These are phyloP conservation scores for Cheilosia pagana DNA, from an alignment of 2,888 invertebrate genomes.

Conservation along the genomic window DNA sequence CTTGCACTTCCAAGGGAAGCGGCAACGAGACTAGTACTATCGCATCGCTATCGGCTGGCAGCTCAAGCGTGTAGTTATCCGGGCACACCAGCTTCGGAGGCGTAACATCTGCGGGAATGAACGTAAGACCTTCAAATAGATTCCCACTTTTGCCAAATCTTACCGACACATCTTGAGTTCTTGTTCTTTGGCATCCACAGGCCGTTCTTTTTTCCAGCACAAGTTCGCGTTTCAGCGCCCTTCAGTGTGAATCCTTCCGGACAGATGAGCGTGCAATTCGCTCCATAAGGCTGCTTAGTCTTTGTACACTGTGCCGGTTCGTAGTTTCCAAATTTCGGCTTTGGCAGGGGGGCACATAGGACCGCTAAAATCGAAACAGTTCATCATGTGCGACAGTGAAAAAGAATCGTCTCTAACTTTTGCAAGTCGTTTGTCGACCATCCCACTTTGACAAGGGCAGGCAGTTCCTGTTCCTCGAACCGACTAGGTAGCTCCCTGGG, in stretches of 20 bases:
- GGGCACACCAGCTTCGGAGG: slow-evolving; percentile 65
- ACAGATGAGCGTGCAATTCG: slow-evolving; percentile 86
- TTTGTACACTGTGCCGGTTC: slow-evolving; percentile 85
- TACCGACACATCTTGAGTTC: slow-evolving; percentile 84
- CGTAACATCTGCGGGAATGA: slow-evolving; percentile 46
- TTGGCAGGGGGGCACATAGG: slow-evolving; percentile 84
- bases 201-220: slow-evolving; percentile 85
- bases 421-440: slow-evolving; percentile 87
- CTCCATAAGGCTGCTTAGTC: slow-evolving; percentile 85
- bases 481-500: slow-evolving; percentile 86
- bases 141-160: slow-evolving; percentile 48
- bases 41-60: slow-evolving; percentile 45
- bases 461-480: slow-evolving; percentile 87
- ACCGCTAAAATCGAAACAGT: slow-evolving; percentile 79
- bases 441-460: slow-evolving; percentile 88
- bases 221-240: slow-evolving; percentile 85
- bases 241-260: slow-evolving; percentile 85
- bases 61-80: slow-evolving; percentile 42
- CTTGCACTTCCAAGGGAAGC: slow-evolving; percentile 57
- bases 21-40: slow-evolving; percentile 47
- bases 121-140: not conserved
- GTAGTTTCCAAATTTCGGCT: slow-evolving; percentile 85
- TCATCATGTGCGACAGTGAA: not conserved
- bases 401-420: slow-evolving; percentile 83
- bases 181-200: slow-evolving; percentile 84